Percentiles rank a stretch among this genome's conserved stretches.
These are phyloP conservation scores for Acrobasis consociella DNA, from an alignment of 2,888 invertebrate genomes.

Conservation along the genomic window DNA sequence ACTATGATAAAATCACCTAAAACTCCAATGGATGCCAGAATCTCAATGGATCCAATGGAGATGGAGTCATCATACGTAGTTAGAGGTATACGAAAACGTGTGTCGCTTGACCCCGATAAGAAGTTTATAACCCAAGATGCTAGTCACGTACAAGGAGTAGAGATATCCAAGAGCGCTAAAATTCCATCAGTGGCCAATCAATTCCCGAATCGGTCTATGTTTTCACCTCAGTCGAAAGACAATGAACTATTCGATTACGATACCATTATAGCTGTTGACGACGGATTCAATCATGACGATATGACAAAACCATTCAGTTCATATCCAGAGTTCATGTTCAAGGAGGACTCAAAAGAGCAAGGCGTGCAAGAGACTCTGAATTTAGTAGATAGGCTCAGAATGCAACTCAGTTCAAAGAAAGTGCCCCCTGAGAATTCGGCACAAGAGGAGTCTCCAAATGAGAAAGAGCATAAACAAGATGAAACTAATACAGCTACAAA, in stretches of 20 bases:
- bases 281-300: conserved; percentile 86
- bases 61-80: conserved; percentile 52
- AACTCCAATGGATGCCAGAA: conserved; percentile 77
- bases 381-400: conserved; percentile 91
- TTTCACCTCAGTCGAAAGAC: conserved; percentile 87
- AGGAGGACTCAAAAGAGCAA: conserved; percentile 90
- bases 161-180: conserved; percentile 75
- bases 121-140: conserved; percentile 69
- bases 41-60: conserved; percentile 61
- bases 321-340: conserved; percentile 86
- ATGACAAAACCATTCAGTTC: conserved; percentile 86
- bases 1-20: conserved; percentile 79
- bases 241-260: conserved; percentile 86
- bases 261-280: conserved; percentile 82
- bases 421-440: conserved; percentile 76
- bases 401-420: conserved; percentile 87
- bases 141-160: conserved; percentile 72
- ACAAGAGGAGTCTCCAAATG: conserved; percentile 57
- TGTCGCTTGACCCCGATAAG: conserved; percentile 65
- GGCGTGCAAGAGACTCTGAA: conserved; percentile 92
- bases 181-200: conserved; percentile 69
- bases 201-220: conserved; percentile 84
- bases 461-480: conserved; percentile 50
- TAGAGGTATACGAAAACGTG: conserved; percentile 58
- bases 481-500: conserved; percentile 42